phyloP scores from a whole-genome alignment of 1,140 invertebrate species.

The Orussus abietinus region DNA sequence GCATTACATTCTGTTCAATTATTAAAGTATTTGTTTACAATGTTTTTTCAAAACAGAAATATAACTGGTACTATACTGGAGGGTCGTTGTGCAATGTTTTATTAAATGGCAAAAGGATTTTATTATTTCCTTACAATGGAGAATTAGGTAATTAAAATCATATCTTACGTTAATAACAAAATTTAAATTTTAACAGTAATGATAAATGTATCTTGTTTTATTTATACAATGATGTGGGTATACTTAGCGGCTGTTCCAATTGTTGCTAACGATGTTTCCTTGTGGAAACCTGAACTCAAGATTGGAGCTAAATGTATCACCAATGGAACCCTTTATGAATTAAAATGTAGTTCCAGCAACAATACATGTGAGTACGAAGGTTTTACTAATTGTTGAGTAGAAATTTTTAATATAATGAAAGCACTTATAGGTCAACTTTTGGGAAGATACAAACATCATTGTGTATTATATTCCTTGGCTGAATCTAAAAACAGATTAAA shows the following conservation, averaged over 20 bases:
- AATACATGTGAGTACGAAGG: constrained; percentile 26
- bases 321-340: constrained; percentile 31
- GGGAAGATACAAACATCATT: constrained; percentile 29
- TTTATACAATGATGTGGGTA: constrained; percentile 9
- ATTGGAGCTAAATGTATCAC: constrained; percentile 33
- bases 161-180: constrained; percentile 3
- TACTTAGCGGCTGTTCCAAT: constrained; percentile 33
- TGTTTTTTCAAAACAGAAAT: constrained; percentile 33
- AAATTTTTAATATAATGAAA: constrained; percentile 4
- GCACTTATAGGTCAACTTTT: constrained; percentile 29
- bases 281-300: constrained; percentile 36
- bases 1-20: not conserved
- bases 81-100: constrained; percentile 33
- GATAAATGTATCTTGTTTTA: constrained; percentile 1
- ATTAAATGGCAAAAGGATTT: constrained; percentile 27
- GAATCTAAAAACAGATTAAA: constrained; percentile 17
- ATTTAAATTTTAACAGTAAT: constrained; percentile 7
- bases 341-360: constrained; percentile 21
- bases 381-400: constrained; percentile 1
- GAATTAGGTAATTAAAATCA: constrained; percentile 32
- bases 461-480: constrained; percentile 20
- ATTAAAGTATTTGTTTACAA: constrained; percentile 8
- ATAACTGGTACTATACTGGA: constrained; percentile 51
- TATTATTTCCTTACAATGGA: constrained; percentile 40
- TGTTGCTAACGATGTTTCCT: constrained; percentile 17